A percentile compares a stretch with the other conserved stretches of the same genome.
Conservation (phyloP, 1,140 invertebrate genomes). For the Drosophila carrolli region DNA sequence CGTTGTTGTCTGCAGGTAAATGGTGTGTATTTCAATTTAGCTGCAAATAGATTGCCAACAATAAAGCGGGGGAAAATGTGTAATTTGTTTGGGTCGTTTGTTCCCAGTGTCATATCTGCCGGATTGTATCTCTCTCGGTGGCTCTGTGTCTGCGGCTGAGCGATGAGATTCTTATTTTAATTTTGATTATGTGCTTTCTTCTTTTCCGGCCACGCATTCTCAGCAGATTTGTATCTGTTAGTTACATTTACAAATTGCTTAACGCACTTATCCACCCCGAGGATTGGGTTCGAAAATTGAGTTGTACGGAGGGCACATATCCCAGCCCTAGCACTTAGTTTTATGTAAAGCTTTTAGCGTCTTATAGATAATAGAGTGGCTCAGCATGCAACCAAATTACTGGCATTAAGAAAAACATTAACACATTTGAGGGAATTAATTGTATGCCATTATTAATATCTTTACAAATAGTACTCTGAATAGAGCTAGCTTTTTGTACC, state of each 20-base stretch:
- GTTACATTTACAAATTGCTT: slow-evolving; percentile 79
- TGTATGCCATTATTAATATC: no score
- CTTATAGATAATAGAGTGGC: slow-evolving; percentile 60
- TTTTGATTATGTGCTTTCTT: slow-evolving; percentile 68
- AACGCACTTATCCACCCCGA: slow-evolving; percentile 37
- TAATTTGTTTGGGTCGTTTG: slow-evolving; percentile 81
- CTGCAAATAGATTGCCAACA: slow-evolving; percentile 75
- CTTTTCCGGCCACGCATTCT: slow-evolving; percentile 49
- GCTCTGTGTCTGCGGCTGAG: slow-evolving; percentile 63
- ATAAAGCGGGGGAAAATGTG: slow-evolving; percentile 72
- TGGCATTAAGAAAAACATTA: slow-evolving; percentile 53
- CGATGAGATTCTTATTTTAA: slow-evolving; percentile 82
- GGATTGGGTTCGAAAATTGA: slow-evolving; percentile 50
- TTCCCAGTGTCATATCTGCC: slow-evolving; percentile 73
- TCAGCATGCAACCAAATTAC: slow-evolving; percentile 29
- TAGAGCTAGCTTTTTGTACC: no score
- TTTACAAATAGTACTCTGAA: no score
- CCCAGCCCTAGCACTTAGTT: slow-evolving; percentile 8
- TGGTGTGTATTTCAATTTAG: slow-evolving; percentile 82
- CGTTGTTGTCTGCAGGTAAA: slow-evolving; percentile 71
- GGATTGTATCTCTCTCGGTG: slow-evolving; percentile 58
- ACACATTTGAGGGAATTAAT: slow-evolving; percentile 3
- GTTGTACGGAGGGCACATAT: slow-evolving; percentile 18
- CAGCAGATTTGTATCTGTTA: slow-evolving; percentile 66
- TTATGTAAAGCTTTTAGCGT: slow-evolving; percentile 63